phyloP scores from a whole-genome alignment of 2,888 invertebrate genomes.

The Zele albiditarsus region DNA sequence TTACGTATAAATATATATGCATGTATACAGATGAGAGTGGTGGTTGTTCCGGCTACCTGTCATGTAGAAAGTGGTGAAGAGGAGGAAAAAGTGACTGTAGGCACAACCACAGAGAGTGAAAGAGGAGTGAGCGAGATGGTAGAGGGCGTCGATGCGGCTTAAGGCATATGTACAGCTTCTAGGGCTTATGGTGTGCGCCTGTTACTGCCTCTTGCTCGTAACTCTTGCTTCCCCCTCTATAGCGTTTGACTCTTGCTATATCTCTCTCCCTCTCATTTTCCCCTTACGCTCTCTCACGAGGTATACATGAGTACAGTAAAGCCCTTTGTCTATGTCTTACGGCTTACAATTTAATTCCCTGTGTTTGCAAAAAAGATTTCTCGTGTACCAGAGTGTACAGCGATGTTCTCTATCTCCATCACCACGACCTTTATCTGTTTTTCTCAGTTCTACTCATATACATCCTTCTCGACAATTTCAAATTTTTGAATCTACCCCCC shows the following conservation, averaged over 20 bases:
- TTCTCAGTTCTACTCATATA: slow-evolving; percentile 8
- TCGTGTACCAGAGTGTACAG: background rate
- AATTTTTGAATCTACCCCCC: slow-evolving; percentile 63
- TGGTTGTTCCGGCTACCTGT: slow-evolving; percentile 41
- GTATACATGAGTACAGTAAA: slow-evolving; percentile 27
- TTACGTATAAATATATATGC: slow-evolving; percentile 60
- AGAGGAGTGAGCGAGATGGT: slow-evolving; percentile 36
- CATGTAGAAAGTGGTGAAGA: slow-evolving; percentile 34
- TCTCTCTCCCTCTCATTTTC: slow-evolving; percentile 11
- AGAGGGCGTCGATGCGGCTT: slow-evolving; percentile 67
- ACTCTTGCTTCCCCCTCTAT: slow-evolving; percentile 31
- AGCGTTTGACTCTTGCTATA: slow-evolving; percentile 16
- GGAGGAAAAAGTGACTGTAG: slow-evolving; percentile 40
- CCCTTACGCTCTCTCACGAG: slow-evolving; percentile 35
- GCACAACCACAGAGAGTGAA: slow-evolving; percentile 27
- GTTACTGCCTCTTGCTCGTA: slow-evolving; percentile 45
- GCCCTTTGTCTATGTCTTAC: slow-evolving; percentile 74
- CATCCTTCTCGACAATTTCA: slow-evolving; percentile 62
- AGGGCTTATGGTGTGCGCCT: slow-evolving; percentile 60
- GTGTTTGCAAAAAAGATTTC: slow-evolving; percentile 76
- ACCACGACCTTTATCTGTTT: slow-evolving; percentile 44
- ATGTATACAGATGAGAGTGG: slow-evolving; percentile 46
- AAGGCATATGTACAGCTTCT: slow-evolving; percentile 66
- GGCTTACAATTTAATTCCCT: slow-evolving; percentile 79
- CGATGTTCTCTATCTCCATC: slow-evolving; percentile 43